Percentiles rank a stretch among this genome's conserved stretches.
Conservation (phyloP, 2,888 invertebrate species). For the Crematogaster levior region DNA sequence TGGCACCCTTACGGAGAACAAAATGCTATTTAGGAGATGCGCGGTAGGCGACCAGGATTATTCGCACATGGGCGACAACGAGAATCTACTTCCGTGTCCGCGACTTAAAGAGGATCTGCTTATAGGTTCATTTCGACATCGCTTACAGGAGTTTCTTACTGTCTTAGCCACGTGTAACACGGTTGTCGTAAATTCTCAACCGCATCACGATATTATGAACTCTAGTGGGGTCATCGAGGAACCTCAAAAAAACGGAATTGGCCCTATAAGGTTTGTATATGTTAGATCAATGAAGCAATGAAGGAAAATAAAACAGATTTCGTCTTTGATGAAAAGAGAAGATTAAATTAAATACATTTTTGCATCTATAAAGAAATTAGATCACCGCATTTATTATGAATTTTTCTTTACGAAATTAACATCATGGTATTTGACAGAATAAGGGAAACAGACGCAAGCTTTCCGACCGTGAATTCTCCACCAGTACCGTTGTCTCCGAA, state of each 20-base stretch:
- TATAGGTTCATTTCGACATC: slow-evolving; percentile 88
- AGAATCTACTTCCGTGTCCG: slow-evolving; percentile 87
- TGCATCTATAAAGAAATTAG: neutral
- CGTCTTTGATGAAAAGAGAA: slow-evolving; percentile 62
- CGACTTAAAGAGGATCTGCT: slow-evolving; percentile 87
- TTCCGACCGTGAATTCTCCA: slow-evolving; percentile 87
- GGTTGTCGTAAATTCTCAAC: slow-evolving; percentile 96
- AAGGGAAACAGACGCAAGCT: slow-evolving; percentile 89
- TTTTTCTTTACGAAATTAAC: neutral
- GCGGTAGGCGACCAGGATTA: slow-evolving; percentile 96
- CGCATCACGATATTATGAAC: slow-evolving; percentile 91
- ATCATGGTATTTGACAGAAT: slow-evolving; percentile 89
- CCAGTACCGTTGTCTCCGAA: slow-evolving; percentile 62
- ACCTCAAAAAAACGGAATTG: slow-evolving; percentile 79
- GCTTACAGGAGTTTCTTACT: slow-evolving; percentile 95
- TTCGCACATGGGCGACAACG: slow-evolving; percentile 91
- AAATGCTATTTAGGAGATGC: slow-evolving; percentile 98
- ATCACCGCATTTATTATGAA: neutral
- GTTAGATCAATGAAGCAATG: neutral
- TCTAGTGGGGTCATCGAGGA: slow-evolving; percentile 89
- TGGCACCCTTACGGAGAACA: slow-evolving; percentile 98
- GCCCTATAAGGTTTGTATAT: slow-evolving; percentile 86
- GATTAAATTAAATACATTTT: slow-evolving; percentile 14
- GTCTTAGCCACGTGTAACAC: slow-evolving; percentile 98
- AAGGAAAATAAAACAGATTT: neutral